Percentiles rank a stretch among this genome's conserved stretches.
phyloP scores from a whole-genome alignment of 2,888 invertebrate species.

The Carterocephalus palaemon region DNA sequence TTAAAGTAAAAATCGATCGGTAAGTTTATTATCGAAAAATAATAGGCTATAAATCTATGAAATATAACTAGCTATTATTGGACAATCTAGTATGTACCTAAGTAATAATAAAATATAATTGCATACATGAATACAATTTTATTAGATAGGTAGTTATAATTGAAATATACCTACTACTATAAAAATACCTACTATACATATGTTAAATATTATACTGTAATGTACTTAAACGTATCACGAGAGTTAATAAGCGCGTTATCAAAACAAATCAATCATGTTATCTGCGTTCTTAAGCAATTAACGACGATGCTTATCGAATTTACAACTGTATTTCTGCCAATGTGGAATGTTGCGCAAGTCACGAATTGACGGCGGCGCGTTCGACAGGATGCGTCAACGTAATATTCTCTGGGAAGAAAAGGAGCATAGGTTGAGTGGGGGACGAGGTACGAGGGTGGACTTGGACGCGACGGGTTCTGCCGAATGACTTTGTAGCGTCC shows the following conservation, averaged over 20 bases:
- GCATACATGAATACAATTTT: no score
- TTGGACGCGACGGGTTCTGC: constrained; percentile 57
- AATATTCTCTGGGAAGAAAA: constrained; percentile 23
- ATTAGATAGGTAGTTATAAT: no score
- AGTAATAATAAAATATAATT: not conserved
- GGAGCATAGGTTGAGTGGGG: constrained; percentile 37
- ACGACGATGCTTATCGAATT: constrained; percentile 9
- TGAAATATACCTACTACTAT: no score
- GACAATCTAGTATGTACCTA: no score
- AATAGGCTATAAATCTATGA: no score
- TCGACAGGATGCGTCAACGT: constrained; percentile 20
- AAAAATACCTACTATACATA: no score
- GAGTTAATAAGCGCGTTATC: constrained; percentile 8
- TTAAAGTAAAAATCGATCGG: no score
- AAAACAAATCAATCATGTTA: constrained; percentile 12
- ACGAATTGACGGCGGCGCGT: constrained; percentile 3
- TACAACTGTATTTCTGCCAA: constrained; percentile 8
- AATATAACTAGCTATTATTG: no score
- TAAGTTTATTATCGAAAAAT: no score
- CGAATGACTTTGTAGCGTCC: constrained; percentile 74
- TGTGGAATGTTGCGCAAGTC: constrained; percentile 2
- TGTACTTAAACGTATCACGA: not conserved
- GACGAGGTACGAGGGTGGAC: constrained; percentile 62
- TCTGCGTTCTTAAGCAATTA: constrained; percentile 5
- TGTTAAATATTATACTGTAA: no score